Evolutionary conservation across 2,113 vertebrate species (phyloP), one percentile per base, ranked within the genome.

Genomic region (Tychaedon coryphoeus): DNA sequence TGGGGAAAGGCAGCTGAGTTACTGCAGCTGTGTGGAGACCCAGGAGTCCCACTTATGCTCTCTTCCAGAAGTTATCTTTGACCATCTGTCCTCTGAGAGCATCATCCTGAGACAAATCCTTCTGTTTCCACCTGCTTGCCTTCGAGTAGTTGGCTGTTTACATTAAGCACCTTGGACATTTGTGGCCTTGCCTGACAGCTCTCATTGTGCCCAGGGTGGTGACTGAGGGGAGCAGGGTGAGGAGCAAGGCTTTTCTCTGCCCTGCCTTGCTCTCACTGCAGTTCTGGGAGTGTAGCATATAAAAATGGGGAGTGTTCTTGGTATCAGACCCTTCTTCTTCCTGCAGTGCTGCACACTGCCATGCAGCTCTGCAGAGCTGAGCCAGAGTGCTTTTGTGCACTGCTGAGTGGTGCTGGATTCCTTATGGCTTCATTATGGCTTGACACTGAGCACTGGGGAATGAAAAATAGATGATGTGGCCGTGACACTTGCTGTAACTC

Each of bases 21-120:
- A 42, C 28, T 73, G 77, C 47, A 88, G 58, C 36, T 82, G 28
- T 19, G 10, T 16, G 8, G 40, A 75, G 40, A 36, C 14, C 19
- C 31, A 62, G 19, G 58, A 65, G 54, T 38, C 38, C 54, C 15
- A 19, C 36, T 90, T 85, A 20, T 0, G 12, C 9, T 3, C 24
- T 70, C 60, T 89, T 93, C 60, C 56, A 82, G 60, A 85, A 74
- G 66, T 78, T 79, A 48, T 15, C 81, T 78, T 79, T 67, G 85
- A 65, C 54, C n/a, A 47, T 53, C 26, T 84, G 56, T 84, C 56
- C 42, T 67, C 29, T 25, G 60, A 66, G 25, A 86, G 14, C 26
- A 70, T 47, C 23, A 33, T 60, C 18, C 74, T 70, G 78, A 86
- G 72, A 90, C 8, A 0, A 5, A 66, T 60, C 42, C 42, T 75